A percentile compares a stretch with the other conserved stretches of the same genome.
Evolutionary conservation across 2,113 vertebrate species (phyloP).

Genomic region (Tragelaphus strepsiceros): DNA sequence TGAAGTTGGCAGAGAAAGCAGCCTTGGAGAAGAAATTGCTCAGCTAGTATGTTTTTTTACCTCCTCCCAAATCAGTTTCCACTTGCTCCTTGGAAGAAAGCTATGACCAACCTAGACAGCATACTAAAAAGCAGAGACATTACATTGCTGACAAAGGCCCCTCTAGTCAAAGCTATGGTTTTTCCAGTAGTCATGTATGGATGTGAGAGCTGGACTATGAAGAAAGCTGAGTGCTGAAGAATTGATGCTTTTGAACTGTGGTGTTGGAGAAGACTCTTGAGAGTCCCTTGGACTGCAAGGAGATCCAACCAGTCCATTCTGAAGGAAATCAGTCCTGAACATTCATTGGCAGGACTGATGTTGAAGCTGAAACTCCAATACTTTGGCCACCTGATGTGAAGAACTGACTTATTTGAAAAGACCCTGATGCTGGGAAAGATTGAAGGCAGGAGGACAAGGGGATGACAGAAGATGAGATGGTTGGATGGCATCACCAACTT

Average conservation of each 20-base stretch:
- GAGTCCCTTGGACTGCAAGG: neutral
- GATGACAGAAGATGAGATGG: neutral
- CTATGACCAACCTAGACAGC: neutral
- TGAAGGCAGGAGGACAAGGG: neutral
- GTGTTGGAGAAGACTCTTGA: neutral
- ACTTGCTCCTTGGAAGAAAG: neutral
- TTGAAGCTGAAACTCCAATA: neutral
- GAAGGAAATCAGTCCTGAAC: neutral
- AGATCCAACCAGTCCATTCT: neutral
- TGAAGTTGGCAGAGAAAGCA: neutral
- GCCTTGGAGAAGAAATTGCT: neutral
- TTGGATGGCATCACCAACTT: neutral
- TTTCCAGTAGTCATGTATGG: neutral
- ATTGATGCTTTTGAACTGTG: neutral
- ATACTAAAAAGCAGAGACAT: neutral
- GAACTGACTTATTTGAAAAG: neutral
- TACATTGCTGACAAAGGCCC: neutral
- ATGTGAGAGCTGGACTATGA: neutral
- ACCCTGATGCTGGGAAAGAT: neutral
- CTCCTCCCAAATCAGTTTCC: neutral
- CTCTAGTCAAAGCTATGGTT: neutral
- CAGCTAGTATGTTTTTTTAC: neutral
- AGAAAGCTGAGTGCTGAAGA: neutral
- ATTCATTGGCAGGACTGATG: neutral
- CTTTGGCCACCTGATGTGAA: neutral